Conservation (phyloP, 2,113 vertebrate species). For the Morone saxatilis region DNA sequence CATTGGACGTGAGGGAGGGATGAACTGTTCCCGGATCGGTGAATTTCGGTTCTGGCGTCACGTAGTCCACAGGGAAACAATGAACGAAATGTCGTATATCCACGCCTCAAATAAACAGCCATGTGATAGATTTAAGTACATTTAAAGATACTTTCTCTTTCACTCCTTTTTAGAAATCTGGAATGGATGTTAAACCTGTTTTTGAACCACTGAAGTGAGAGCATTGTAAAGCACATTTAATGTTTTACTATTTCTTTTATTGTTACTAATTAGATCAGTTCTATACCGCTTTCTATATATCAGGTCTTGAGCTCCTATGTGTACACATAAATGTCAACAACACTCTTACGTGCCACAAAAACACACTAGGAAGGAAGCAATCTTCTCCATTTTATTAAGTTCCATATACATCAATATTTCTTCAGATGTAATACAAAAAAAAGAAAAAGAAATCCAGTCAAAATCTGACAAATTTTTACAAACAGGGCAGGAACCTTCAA, state of each 20-base stretch:
- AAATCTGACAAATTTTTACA: conserved; percentile 90
- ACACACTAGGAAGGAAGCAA: conserved; percentile 41
- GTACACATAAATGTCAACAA: neutral
- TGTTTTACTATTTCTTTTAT: neutral
- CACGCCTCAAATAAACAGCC: neutral
- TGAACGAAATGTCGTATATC: neutral
- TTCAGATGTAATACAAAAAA: conserved; percentile 87
- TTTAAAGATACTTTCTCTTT: neutral
- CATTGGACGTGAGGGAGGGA: fast-evolving
- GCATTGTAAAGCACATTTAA: neutral
- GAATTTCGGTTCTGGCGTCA: neutral
- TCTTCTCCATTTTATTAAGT: conserved; percentile 85
- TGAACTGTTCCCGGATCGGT: conserved; percentile 16
- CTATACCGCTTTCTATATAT: neutral
- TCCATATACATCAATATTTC: conserved; percentile 89
- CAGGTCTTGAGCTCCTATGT: too few relatives aligned
- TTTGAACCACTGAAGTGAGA: neutral
- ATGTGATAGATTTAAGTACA: neutral
- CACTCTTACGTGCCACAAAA: neutral
- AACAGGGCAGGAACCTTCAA: conserved; percentile 97
- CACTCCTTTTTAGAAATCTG: neutral
- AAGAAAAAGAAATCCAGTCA: conserved; percentile 73
- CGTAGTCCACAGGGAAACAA: neutral
- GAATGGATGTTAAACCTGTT: neutral
- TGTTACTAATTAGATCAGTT: neutral